Conservation (phyloP, 2,888 invertebrate species). For the Daptonema setosum region DNA sequence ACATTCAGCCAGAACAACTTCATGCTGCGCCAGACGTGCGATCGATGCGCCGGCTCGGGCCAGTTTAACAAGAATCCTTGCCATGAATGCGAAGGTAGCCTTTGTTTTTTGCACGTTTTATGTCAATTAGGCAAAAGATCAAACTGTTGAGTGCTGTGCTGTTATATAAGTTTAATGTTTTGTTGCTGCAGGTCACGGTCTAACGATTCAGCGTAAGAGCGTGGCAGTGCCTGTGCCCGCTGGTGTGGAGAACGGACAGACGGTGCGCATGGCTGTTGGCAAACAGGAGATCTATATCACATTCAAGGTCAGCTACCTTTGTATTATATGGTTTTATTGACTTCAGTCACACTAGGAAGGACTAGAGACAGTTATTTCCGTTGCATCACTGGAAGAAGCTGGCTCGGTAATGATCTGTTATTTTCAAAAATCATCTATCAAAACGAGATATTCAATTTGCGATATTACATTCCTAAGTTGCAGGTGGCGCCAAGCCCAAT, state of each 20-base stretch:
- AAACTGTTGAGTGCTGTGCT: background rate
- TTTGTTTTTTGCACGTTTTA: too few relatives aligned
- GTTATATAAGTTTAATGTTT: background rate
- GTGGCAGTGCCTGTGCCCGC: slow-evolving; percentile 81
- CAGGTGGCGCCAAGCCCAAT: slow-evolving; percentile 35
- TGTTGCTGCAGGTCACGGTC: slow-evolving; percentile 44
- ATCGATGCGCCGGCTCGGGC: slow-evolving; percentile 64
- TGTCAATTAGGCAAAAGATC: too few relatives aligned
- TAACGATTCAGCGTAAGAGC: slow-evolving; percentile 61
- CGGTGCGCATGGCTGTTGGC: slow-evolving; percentile 75
- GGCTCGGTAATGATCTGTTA: background rate
- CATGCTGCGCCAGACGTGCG: slow-evolving; percentile 82
- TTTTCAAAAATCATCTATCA: too few relatives aligned
- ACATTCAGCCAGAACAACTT: slow-evolving; percentile 52
- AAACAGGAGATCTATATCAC: slow-evolving; percentile 75
- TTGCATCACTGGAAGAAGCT: background rate
- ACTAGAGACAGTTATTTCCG: background rate
- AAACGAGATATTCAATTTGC: too few relatives aligned
- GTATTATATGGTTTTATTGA: background rate
- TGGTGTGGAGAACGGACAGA: slow-evolving; percentile 83
- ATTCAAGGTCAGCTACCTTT: slow-evolving; percentile 46
- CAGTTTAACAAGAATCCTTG: slow-evolving; percentile 75
- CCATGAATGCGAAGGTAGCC: slow-evolving; percentile 63
- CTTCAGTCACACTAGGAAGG: too few relatives aligned
- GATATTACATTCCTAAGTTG: slow-evolving; percentile 17